Conservation (phyloP, 2,888 invertebrate genomes). For the Drosophila anceps region DNA sequence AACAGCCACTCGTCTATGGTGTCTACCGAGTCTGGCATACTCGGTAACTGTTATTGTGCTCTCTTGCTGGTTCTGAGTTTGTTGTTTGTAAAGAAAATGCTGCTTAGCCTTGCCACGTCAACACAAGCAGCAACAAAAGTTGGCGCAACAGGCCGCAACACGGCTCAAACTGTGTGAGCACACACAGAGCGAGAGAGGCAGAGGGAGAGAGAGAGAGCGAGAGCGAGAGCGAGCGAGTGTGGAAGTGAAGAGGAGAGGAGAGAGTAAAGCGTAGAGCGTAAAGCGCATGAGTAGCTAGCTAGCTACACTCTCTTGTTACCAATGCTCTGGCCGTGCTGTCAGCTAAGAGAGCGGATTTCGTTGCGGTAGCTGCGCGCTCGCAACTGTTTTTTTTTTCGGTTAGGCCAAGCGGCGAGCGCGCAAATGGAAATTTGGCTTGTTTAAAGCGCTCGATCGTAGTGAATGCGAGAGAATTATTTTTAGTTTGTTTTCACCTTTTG, state of each 20-base stretch:
- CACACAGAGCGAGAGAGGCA: not conserved
- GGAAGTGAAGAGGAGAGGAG: not conserved
- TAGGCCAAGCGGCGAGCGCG: conserved; percentile 23
- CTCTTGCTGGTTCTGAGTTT: not conserved
- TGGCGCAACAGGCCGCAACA: conserved; percentile 12
- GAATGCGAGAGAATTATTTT: conserved; percentile 71
- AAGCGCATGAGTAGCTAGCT: conserved; percentile 8
- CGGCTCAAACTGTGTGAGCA: conserved; percentile 7
- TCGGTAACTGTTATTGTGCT: not conserved
- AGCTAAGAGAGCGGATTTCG: conserved; percentile 35
- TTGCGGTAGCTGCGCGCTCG: conserved; percentile 19
- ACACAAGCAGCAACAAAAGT: conserved; percentile 6
- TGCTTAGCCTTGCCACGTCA: conserved; percentile 20
- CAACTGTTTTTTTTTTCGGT: conserved; percentile 16
- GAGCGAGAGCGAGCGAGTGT: not conserved
- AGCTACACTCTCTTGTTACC: conserved; percentile 9
- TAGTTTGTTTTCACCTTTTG: conserved; percentile 77
- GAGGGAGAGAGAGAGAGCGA: not conserved
- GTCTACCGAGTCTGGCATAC: not conserved
- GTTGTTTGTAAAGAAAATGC: conserved; percentile 22
- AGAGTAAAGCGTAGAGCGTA: not conserved
- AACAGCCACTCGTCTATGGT: not conserved
- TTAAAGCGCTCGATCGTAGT: conserved; percentile 60
- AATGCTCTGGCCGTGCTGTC: conserved; percentile 4
- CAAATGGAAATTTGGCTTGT: conserved; percentile 37